Evolutionary conservation across 2,888 invertebrate genomes (phyloP), one percentile per base, ranked within the genome.

Genomic region (Tethea ocularis): DNA sequence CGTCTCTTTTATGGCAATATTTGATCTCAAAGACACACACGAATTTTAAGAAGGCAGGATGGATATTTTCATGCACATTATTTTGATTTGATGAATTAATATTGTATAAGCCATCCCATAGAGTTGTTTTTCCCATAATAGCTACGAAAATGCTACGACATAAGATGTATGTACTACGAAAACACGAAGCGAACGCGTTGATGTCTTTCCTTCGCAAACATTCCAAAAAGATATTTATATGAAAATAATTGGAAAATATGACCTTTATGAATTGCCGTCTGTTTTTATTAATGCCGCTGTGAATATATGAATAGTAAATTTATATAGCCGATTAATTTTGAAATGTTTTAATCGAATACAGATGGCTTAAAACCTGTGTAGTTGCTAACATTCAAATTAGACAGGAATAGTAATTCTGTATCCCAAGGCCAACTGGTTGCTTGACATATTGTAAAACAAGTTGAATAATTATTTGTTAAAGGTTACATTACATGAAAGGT

Each of bases 381-480:
- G 23, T 41, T 38, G 17, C 15, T 59, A 59, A 57, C 63, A 69
- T 68, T 72, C 33, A 71, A 71, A 76, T 76, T 71, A 69, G 74
- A 74, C 69, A 70, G 74, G 75, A 76, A 72, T 71, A 69, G 62
- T 64, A 67, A 70, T 71, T 70, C 67, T 66, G 69, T 58, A 65
- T 67, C 20, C 67, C 82, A 84, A 84, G 84, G 84, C 69, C 67
- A 66, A 56, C 73, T 59, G 63, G 76, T 74, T 66, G 67, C 70
- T 72, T 72, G 71, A 71, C 73, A 75, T 78, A 71, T 69, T 66
- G 67, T 63, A 72, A 69, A 63, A 68, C 60, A 56, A 61, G 58
- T 62, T 65, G 65, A 74, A 74, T 72, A 58, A 57, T 63, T 61
- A 72, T 68, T 62, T 62, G 54, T 59, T 62, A 73, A 77, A 75